phyloP scores from a whole-genome alignment of 1,140 invertebrate species.

The Eumaeus atala region DNA sequence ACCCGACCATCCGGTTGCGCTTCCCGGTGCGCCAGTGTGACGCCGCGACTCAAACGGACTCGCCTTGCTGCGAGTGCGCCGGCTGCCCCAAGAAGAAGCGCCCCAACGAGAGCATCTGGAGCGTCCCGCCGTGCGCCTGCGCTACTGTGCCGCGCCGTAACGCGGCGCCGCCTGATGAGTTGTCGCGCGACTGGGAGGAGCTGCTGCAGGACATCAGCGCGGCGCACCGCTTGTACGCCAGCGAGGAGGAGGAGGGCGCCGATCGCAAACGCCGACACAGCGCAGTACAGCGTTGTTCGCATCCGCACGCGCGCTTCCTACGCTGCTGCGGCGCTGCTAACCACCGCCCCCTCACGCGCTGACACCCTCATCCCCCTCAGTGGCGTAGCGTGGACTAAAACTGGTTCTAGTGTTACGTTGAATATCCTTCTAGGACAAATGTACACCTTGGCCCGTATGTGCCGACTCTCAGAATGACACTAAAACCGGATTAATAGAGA shows the following conservation, averaged over 20 bases:
- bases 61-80: conserved; percentile 49
- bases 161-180: conserved; percentile 33
- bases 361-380: conserved; percentile 17
- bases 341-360: conserved; percentile 70
- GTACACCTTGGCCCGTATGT: no score
- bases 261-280: conserved; percentile 65
- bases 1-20: conserved; percentile 63
- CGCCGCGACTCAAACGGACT: conserved; percentile 73
- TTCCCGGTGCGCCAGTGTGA: conserved; percentile 71
- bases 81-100: conserved; percentile 54
- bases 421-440: no score
- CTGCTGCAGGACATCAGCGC: conserved; percentile 67
- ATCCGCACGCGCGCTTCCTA: conserved; percentile 61
- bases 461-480: no score
- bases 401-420: no score
- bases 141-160: conserved; percentile 17
- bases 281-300: conserved; percentile 49
- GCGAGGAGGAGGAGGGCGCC: conserved; percentile 29
- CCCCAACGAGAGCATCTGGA: conserved; percentile 39
- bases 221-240: conserved; percentile 53
- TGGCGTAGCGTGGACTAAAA: neutral
- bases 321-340: conserved; percentile 44
- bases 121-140: conserved; percentile 30
- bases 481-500: no score
- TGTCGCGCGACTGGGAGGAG: conserved; percentile 69